phyloP scores from a whole-genome alignment of 2,797 vertebrate genomes.

The Cossypha niveicapilla region DNA sequence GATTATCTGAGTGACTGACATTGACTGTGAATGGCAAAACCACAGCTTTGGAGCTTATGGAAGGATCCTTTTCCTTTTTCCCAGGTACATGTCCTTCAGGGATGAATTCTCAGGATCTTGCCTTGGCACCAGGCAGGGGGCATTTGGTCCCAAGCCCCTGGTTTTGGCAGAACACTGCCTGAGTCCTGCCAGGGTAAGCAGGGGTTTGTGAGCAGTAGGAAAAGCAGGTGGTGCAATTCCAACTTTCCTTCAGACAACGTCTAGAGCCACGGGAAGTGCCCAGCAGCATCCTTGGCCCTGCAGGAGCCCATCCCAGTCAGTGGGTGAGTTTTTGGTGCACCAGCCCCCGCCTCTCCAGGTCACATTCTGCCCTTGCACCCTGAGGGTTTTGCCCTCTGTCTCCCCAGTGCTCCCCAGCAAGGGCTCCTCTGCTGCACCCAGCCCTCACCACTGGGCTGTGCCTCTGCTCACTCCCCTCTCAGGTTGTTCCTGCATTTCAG shows the following conservation, averaged over 20 bases:
- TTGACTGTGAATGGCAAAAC: not conserved
- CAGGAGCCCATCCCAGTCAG: not conserved
- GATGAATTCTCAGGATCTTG: not conserved
- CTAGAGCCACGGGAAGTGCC: accelerated
- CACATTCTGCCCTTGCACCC: not conserved
- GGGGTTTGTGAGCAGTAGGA: not conserved
- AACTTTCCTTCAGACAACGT: not conserved
- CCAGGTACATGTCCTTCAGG: not conserved
- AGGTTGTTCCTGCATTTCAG: not conserved
- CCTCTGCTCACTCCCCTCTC: not conserved
- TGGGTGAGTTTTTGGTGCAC: not conserved
- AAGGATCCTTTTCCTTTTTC: not conserved
- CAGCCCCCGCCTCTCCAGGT: not conserved
- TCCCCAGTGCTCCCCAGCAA: not conserved
- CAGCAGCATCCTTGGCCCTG: not conserved
- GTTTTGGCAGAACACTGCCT: not conserved
- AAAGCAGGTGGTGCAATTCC: not conserved
- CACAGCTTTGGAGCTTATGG: not conserved
- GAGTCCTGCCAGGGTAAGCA: not conserved
- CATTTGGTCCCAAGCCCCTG: not conserved
- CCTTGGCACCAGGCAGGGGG: not conserved
- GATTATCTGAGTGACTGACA: not conserved
- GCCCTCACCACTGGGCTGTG: not conserved
- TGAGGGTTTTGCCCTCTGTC: not conserved
- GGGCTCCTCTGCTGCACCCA: not conserved